phyloP scores from a whole-genome alignment of 2,797 vertebrate genomes.

The Sebastes glaucus region DNA sequence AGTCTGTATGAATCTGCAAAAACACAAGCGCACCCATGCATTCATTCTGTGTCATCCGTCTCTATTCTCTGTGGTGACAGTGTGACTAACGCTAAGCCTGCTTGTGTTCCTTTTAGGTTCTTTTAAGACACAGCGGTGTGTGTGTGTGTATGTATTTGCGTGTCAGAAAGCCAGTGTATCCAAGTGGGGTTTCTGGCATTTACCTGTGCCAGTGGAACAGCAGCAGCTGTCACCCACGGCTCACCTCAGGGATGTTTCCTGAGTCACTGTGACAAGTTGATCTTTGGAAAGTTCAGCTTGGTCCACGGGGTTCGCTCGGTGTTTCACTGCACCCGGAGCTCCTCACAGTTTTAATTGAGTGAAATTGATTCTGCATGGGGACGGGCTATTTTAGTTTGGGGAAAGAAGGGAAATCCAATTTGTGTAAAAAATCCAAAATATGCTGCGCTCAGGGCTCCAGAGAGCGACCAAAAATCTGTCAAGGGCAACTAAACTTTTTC shows the following conservation, averaged over 20 bases:
- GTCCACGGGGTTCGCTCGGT: conserved; percentile 56
- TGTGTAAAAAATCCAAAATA: not conserved
- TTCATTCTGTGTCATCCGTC: not conserved
- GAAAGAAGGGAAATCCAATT: not conserved
- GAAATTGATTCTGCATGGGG: conserved; percentile 10
- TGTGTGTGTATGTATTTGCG: not conserved
- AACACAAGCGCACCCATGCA: not conserved
- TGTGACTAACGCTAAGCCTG: conserved; percentile 13
- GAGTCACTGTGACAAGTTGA: conserved; percentile 78
- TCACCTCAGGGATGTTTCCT: conserved; percentile 81
- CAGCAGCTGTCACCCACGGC: conserved; percentile 77
- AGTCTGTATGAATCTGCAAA: not conserved
- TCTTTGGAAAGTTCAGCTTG: conserved; percentile 81
- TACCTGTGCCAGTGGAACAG: conserved; percentile 74
- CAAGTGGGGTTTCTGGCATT: conserved; percentile 78
- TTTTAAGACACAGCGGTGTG: conserved; percentile 12
- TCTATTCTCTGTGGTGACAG: conserved; percentile 8
- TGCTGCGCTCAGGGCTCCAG: not conserved
- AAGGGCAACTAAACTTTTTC: too few species aligned
- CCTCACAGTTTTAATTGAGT: not conserved
- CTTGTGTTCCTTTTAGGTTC: conserved; percentile 10
- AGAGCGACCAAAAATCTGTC: too few species aligned
- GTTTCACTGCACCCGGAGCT: conserved; percentile 13
- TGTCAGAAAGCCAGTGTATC: conserved; percentile 40
- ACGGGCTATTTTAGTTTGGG: not conserved